A percentile compares a stretch with the other conserved stretches of the same genome.
phyloP scores from a whole-genome alignment of 2,113 vertebrate species.

The Addax nasomaculatus region DNA sequence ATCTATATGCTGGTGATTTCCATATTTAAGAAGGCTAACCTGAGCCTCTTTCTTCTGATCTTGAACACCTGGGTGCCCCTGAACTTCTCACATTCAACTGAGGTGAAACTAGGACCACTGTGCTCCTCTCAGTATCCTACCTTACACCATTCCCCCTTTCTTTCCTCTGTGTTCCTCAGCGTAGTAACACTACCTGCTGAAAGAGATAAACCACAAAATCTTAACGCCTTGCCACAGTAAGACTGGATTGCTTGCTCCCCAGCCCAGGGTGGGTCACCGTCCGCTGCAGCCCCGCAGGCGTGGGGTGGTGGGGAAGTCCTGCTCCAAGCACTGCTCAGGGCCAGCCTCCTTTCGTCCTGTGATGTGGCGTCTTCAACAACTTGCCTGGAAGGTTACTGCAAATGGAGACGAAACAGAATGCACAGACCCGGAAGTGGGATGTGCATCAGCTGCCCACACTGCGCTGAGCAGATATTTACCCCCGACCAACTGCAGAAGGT shows the following conservation, averaged over 20 bases:
- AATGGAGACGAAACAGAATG: neutral
- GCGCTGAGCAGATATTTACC: neutral
- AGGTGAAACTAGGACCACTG: neutral
- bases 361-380: neutral
- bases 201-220: neutral
- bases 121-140: neutral
- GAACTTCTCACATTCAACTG: neutral
- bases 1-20: neutral
- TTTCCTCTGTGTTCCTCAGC: neutral
- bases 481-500: neutral
- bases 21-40: neutral
- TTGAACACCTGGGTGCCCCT: neutral
- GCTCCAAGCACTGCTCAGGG: neutral
- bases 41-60: neutral
- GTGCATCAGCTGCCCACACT: neutral
- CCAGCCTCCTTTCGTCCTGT: neutral
- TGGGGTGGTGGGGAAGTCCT: neutral
- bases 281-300: fast-evolving
- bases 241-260: neutral
- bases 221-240: neutral
- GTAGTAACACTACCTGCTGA: neutral
- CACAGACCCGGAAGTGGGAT: neutral
- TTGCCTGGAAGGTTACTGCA: neutral
- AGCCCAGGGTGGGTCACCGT: fast-evolving
- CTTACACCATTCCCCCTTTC: neutral